These are phyloP conservation scores for Stenoptilia bipunctidactyla DNA, from an alignment of 2,888 invertebrate species.

Conservation along the genomic window DNA sequence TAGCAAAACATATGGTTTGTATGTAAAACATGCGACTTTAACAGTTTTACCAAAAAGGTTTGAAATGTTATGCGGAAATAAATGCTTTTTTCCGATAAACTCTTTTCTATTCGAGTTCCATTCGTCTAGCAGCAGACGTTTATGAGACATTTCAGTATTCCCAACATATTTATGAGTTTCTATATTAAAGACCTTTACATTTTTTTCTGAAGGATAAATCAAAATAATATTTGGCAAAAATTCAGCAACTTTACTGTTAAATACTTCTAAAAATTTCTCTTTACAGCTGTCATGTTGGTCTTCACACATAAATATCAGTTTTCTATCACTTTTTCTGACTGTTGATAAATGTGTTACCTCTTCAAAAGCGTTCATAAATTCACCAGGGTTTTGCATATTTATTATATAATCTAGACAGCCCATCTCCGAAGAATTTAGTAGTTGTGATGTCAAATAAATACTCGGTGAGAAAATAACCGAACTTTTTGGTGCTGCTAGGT, in stretches of 20 bases:
- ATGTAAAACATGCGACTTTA: conserved; percentile 68
- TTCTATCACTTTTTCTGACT: conserved; percentile 52
- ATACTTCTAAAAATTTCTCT: conserved; percentile 23
- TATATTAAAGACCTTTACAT: conserved; percentile 34
- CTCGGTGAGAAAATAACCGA: conserved; percentile 29
- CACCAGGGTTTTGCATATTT: conserved; percentile 33
- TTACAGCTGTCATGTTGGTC: conserved; percentile 15
- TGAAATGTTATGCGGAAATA: conserved; percentile 60
- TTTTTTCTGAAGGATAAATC: conserved; percentile 22
- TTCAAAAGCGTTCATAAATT: conserved; percentile 48
- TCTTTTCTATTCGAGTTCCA: conserved; percentile 44
- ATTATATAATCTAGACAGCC: conserved; percentile 63
- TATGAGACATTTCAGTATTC: conserved; percentile 21
- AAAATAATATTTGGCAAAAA: conserved; percentile 45
- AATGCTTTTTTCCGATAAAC: conserved; percentile 34
- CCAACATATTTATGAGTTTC: conserved; percentile 56
- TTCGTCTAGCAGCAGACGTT: conserved; percentile 37
- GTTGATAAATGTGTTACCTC: conserved; percentile 37
- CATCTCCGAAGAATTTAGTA: conserved; percentile 42
- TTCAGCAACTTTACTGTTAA: conserved; percentile 33
- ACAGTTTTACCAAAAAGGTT: conserved; percentile 56
- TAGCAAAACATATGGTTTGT: conserved; percentile 71
- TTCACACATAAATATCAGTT: conserved; percentile 45
- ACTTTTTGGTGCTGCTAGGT: conserved; percentile 21
- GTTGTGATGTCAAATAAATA: conserved; percentile 23